phyloP scores from a whole-genome alignment of 2,797 vertebrate genomes.

The Pangasius macronema region DNA sequence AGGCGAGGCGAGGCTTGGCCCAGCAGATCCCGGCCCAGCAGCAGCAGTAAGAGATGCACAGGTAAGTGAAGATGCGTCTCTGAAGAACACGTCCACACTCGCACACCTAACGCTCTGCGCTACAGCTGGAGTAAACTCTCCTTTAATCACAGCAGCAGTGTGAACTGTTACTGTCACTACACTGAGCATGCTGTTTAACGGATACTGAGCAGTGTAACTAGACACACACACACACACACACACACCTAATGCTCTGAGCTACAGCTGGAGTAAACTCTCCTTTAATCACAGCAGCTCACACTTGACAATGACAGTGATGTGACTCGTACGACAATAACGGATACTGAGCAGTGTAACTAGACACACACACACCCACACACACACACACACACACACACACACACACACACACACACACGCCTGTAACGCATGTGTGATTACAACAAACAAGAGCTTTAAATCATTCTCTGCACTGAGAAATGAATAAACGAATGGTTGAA shows the following conservation, averaged over 20 bases:
- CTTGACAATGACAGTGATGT: too few relatives aligned
- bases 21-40: neutral
- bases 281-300: too few relatives aligned
- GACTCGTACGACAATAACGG: too few relatives aligned
- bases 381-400: slow-evolving; percentile 1
- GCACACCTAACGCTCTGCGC: neutral
- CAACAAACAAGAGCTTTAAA: neutral
- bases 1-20: neutral
- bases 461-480: neutral
- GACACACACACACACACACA: neutral
- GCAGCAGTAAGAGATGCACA: neutral
- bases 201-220: neutral
- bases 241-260: too few relatives aligned
- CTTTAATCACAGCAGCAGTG: too few relatives aligned
- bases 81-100: neutral
- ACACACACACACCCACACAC: neutral
- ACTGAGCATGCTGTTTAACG: neutral
- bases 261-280: too few relatives aligned
- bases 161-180: neutral
- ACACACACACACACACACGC: neutral
- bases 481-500: too few relatives aligned
- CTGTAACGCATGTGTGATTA: neutral
- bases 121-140: too few relatives aligned
- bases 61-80: neutral
- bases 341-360: neutral